These are phyloP conservation scores for Gyrodactylus salaris DNA, from an alignment of 1,140 invertebrate species.

Conservation along the genomic window DNA sequence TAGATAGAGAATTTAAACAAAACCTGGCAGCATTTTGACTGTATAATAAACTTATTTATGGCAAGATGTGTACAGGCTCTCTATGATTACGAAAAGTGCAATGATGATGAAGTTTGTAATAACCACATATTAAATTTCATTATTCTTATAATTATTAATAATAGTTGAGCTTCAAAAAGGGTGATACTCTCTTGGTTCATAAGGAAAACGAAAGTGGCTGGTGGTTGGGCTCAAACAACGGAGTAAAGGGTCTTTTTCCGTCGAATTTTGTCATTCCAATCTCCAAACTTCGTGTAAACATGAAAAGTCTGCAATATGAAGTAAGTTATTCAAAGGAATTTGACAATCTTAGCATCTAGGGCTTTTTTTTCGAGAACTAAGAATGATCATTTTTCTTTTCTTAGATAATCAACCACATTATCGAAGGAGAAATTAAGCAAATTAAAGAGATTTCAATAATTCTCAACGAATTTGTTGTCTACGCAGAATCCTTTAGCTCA, in stretches of 20 bases:
- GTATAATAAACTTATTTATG: neutral
- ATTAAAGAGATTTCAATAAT: neutral
- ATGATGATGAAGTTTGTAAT: neutral
- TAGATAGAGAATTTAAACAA: too few species aligned
- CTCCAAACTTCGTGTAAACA: neutral
- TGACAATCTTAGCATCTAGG: neutral
- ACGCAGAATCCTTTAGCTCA: neutral
- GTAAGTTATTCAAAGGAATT: neutral
- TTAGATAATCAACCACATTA: neutral
- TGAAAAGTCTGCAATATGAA: neutral
- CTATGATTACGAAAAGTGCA: neutral
- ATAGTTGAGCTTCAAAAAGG: neutral
- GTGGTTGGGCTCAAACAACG: neutral
- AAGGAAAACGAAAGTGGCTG: neutral
- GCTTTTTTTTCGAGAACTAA: too few species aligned
- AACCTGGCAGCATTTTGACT: too few species aligned
- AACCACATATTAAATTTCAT: neutral
- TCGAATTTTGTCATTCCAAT: neutral
- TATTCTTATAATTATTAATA: neutral
- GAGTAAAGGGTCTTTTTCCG: neutral
- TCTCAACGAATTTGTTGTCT: neutral
- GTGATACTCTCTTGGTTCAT: neutral
- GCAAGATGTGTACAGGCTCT: neutral
- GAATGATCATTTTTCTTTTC: neutral
- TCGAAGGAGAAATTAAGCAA: neutral